Evolutionary conservation across 2,888 invertebrate genomes (phyloP).

Genomic region (Pyrgus malvae): DNA sequence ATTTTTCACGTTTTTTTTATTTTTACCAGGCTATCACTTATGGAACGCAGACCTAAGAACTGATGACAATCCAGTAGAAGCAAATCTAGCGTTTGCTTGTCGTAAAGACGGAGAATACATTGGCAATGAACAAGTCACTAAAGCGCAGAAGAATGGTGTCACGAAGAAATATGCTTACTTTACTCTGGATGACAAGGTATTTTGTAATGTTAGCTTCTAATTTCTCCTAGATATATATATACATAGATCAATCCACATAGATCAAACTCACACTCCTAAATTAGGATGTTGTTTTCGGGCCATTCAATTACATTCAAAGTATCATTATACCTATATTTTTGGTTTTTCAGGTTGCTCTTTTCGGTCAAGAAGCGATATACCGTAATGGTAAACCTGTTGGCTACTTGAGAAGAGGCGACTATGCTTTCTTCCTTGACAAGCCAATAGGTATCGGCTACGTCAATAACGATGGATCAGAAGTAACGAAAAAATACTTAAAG

Average conservation of each 20-base stretch:
- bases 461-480: constrained; percentile 77
- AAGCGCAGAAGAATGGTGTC: constrained; percentile 84
- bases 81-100: constrained; percentile 90
- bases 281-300: too few species aligned
- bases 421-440: constrained; percentile 82
- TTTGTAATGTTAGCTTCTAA: too few species aligned
- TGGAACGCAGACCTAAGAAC: constrained; percentile 92
- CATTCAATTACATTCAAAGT: too few species aligned
- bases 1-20: too few species aligned
- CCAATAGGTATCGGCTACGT: constrained; percentile 83
- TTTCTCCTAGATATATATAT: too few species aligned
- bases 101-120: constrained; percentile 89
- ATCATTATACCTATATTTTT: too few species aligned
- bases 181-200: constrained; percentile 84
- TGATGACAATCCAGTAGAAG: constrained; percentile 94
- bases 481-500: constrained; percentile 85
- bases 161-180: constrained; percentile 88
- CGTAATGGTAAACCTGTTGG: constrained; percentile 89
- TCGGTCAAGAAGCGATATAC: constrained; percentile 93
- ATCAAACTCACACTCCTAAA: too few species aligned
- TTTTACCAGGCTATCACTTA: constrained; percentile 86
- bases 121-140: constrained; percentile 88
- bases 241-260: too few species aligned
- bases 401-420: constrained; percentile 91
- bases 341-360: constrained; percentile 86